A percentile compares a stretch with the other conserved stretches of the same genome.
These are phyloP conservation scores for Pangasianodon gigas DNA, from an alignment of 2,113 vertebrate genomes.

Conservation along the genomic window DNA sequence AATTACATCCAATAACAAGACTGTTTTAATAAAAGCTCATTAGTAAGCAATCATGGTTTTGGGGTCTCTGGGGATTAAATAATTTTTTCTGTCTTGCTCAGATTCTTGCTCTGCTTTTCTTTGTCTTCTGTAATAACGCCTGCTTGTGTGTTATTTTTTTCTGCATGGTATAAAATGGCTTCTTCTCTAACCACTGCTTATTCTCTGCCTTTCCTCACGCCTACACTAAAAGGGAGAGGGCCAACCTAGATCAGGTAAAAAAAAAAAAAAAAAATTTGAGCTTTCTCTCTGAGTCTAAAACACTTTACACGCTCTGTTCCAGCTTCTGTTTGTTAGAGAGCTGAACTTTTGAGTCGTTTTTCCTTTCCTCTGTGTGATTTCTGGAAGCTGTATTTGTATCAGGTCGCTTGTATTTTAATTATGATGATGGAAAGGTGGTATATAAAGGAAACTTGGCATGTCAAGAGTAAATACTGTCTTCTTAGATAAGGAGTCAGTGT, in stretches of 20 bases:
- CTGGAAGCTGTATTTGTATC: neutral
- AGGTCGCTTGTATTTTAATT: neutral
- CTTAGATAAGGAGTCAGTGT: neutral
- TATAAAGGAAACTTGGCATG: neutral
- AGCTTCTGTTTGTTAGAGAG: neutral
- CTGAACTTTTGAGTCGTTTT: neutral
- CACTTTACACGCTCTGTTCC: neutral
- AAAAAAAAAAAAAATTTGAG: constrained; percentile 40
- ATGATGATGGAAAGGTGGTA: neutral
- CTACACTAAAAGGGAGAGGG: constrained; percentile 68
- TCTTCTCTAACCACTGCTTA: constrained; percentile 50
- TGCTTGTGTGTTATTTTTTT: neutral
- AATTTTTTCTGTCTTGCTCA: neutral
- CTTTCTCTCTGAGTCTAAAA: neutral
- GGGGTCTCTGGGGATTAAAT: neutral
- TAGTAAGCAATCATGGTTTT: neutral
- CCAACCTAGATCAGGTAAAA: constrained; percentile 69
- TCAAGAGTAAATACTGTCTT: neutral
- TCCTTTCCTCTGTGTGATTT: neutral
- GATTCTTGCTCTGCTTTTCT: neutral
- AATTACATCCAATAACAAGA: neutral
- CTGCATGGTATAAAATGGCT: constrained; percentile 6
- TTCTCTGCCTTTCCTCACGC: constrained; percentile 64
- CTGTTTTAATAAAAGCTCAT: neutral
- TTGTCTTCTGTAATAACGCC: neutral